Base-by-base conservation (phyloP, 2,113 vertebrate genomes). In the Perognathus longimembris region DNA sequence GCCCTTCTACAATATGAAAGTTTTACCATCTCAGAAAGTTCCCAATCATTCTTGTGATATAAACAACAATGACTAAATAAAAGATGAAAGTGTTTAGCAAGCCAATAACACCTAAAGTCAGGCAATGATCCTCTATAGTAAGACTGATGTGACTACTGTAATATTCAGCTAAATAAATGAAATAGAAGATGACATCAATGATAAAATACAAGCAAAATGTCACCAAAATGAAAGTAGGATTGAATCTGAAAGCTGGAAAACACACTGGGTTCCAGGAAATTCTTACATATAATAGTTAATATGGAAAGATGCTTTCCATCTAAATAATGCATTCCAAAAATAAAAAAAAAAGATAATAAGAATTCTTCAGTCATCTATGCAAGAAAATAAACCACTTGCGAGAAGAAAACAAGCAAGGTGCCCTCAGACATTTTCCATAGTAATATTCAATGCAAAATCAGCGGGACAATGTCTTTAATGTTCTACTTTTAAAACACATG, bases 1-100 rank as follows among this genome's bases (percentile, higher is more conserved):
- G 45, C 30, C n/a, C n/a, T n/a, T n/a, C n/a, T 69, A 40, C 82
- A 78, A 76, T 32, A 34, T 79, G 24, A 75, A 88, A 89, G 91
- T 45, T 17, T 36, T 59, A 71, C 14, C 8, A n/a, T 6, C 30
- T 17, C 10, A 69, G 61, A 67, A 76, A 88, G 30, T 3, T 57
- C 66, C 6, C n/a, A n/a, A 30, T 61, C 61, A 32, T 83, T 10
- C 2, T 20, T 14, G 10, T 63, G 5, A 57, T 74, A 2, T 6
- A 73, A 71, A 88, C 54, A 88, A 38, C 12, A 85, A 45, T 20
- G 42, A 11, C 45, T 74, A 83, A 78, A 77, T 9, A 66, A 17
- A 63, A 69, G 15, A 30, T 11, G 28, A 38, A 88, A 61, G 11
- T 30, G 32, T 3, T n/a, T 71, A 73, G 40, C 69, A 66, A 87